Base-by-base conservation (phyloP, 2,113 vertebrate genomes). In the Periophthalmus modestus region DNA sequence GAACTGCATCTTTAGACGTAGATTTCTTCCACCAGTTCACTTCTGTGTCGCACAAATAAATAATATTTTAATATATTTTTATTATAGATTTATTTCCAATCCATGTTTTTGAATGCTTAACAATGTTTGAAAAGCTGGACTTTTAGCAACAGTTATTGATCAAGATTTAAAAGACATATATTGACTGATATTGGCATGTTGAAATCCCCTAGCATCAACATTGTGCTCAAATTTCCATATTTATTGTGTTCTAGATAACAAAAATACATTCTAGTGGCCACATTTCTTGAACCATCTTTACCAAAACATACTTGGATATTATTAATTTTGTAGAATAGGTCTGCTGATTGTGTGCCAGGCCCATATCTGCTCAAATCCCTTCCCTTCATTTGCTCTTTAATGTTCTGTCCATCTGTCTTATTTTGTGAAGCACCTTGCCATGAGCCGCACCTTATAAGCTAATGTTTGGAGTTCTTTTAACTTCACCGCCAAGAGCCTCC, bases 401-500 rank as follows among this genome's bases (percentile, higher is more conserved):
- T 71, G 58, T 72, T 54, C 73, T 82, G 68, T 78, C 72, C 75
- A 1, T 70, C 80, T 81, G 75, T 62, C 36, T 67, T 47, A 80
- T 80, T 85, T 80, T 54, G 75, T 77, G 74, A 88, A 87, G 87
- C 84, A 88, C 83, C 89, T 85, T 86, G 23, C 68, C 0, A 11
- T 61, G 79, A 79, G 73, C 70, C 80, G 54, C 78, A 71, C 90
- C 91, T 90, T 92, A 92, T 92, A 92, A 91, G 89, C 84, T 87
- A 85, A 93, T 93, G 89, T 93, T 93, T 94, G 85, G 88, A 83
- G 80, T 89, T 67, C 77, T 84, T 89, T 83, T 77, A 89, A 87
- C 70, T 85, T 66, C 61, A 28, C 78, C 77, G 81, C 81, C 82
- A 78, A 81, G 81, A 83, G 72, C 69, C 74, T 78, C 73, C 73